Percentiles rank a stretch among this genome's conserved stretches.
These are phyloP conservation scores for Dicrostonyx torquatus DNA, from an alignment of 2,797 vertebrate species.

Conservation along the genomic window DNA sequence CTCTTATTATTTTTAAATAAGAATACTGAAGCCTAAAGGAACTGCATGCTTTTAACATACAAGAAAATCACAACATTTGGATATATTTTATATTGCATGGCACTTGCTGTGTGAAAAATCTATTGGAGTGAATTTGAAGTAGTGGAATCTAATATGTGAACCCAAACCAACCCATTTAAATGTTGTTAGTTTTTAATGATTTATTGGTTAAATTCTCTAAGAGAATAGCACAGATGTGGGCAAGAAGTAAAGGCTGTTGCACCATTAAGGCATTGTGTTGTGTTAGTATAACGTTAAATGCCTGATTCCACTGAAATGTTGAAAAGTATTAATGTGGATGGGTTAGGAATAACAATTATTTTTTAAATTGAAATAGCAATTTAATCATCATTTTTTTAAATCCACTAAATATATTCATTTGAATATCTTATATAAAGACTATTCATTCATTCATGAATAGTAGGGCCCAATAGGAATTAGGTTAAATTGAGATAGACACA, in stretches of 20 bases:
- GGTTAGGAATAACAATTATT: not conserved
- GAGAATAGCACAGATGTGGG: not conserved
- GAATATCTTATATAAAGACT: not conserved
- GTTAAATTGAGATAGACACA: not conserved
- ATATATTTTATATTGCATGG: not conserved
- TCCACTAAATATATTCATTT: not conserved
- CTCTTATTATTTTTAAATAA: not conserved
- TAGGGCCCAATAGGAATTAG: not conserved
- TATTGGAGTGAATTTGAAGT: not conserved
- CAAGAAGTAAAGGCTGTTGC: not conserved
- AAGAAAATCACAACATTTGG: not conserved
- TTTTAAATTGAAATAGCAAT: not conserved
- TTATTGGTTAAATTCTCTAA: conserved; percentile 23
- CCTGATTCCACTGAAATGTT: not conserved
- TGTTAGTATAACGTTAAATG: not conserved
- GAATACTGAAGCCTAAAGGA: not conserved
- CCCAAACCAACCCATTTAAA: not conserved
- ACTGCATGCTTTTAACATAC: not conserved
- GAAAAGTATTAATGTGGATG: not conserved
- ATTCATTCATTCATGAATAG: not conserved
- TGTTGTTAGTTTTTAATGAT: not conserved
- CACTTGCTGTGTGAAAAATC: not conserved
- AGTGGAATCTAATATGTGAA: not conserved
- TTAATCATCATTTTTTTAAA: not conserved
- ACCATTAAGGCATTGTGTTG: not conserved